Base-by-base conservation (phyloP, 1,140 invertebrate genomes). In the Tribolium castaneum region DNA sequence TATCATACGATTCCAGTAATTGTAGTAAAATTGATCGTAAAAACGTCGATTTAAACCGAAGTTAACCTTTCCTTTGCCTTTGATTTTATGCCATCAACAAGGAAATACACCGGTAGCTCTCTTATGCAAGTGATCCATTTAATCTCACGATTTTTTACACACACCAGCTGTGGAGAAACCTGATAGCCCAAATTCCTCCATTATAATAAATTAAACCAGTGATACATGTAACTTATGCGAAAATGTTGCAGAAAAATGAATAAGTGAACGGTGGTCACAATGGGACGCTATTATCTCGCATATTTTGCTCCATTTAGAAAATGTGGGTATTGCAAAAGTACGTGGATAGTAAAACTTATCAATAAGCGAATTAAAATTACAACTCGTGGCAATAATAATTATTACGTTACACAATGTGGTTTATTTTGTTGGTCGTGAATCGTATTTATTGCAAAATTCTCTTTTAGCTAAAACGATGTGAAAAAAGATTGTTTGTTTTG, bases 301-400 rank as follows among this genome's bases (percentile, higher is more conserved):
- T 22, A 66, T 66, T 66, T 66, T 39, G 59, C 14, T 66, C 59
- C 45, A 66, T 66, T 66, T 66, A 66, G n/a, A 30, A 66, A 66
- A 66, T 66, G 59, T 66, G 59, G 59, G 30, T 66, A 66, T 66
- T 66, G 59, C 59, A 66, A 66, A 34, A 62, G 56, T 50, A 12
- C n/a, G 49, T 14, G 9, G 56, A 25, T 10, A 62, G 19, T 13
- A 62, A 30, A 12, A 13, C n/a, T 14, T 35, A 59, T 22, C 30
- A 66, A 35, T 66, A 66, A 35, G 25, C 45, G 45, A 66, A 35
- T n/a, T 35, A 30, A 12, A 66, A 35, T 66, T 66, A 13, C n/a
- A 4, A 12, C 13, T 66, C n/a, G 54, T 25, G 14, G 10, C 34
- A 66, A 66, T 35, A 66, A 35, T 66, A 35, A 62, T 62, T n/a